These are phyloP conservation scores for Delichon dasypus DNA, from an alignment of 2,797 vertebrate genomes.

Conservation along the genomic window DNA sequence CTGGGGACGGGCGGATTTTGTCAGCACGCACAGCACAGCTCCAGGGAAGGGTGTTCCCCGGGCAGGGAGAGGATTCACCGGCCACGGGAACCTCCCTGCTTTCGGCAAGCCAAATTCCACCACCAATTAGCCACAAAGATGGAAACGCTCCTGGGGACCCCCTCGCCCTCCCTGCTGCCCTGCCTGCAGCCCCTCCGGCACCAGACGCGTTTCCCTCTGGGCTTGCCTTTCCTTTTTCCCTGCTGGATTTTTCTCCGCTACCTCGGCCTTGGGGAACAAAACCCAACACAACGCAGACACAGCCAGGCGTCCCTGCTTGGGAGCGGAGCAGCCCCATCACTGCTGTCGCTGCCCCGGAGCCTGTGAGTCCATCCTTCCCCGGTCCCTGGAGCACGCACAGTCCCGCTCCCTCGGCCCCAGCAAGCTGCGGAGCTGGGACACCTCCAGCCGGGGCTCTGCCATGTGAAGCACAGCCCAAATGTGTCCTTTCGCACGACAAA, in stretches of 20 bases:
- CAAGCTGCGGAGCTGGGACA: too few relatives aligned
- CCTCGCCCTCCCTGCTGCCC: fast-evolving
- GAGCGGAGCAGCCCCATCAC: too few relatives aligned
- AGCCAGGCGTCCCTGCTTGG: too few relatives aligned
- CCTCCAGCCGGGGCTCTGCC: not conserved
- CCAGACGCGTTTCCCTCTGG: not conserved
- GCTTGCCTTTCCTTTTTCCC: not conserved
- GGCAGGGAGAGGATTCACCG: not conserved
- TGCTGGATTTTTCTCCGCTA: too few relatives aligned
- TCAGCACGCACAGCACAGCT: fast-evolving
- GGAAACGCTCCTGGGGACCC: not conserved
- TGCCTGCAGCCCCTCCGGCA: not conserved
- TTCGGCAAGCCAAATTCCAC: not conserved
- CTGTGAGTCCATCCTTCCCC: too few relatives aligned
- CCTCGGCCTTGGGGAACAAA: too few relatives aligned
- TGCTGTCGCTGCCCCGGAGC: too few relatives aligned
- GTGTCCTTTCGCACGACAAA: fast-evolving
- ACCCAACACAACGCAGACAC: too few relatives aligned
- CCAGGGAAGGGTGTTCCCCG: not conserved
- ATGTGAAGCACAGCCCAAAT: fast-evolving
- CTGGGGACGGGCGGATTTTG: not conserved
- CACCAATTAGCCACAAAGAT: too few relatives aligned
- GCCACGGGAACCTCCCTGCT: not conserved
- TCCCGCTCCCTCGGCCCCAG: too few relatives aligned
- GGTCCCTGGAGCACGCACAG: too few relatives aligned